Evolutionary conservation across 2,113 vertebrate genomes (phyloP).

Genomic region (Empidonax traillii): DNA sequence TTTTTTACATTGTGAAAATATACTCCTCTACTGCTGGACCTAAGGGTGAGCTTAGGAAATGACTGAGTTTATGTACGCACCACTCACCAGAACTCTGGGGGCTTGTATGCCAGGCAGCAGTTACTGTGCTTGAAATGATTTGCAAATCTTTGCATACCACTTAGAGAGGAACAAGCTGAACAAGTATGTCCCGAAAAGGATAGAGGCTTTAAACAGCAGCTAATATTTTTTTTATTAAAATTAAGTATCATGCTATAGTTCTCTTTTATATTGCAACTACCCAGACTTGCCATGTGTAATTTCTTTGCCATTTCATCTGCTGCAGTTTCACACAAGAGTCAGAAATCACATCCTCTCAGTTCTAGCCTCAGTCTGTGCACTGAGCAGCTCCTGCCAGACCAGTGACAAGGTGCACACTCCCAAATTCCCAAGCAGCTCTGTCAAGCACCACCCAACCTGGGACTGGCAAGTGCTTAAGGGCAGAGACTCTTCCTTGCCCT

Average conservation of each 20-base stretch:
- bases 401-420: too few species aligned
- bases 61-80: background rate
- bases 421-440: background rate
- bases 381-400: background rate
- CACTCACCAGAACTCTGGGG: background rate
- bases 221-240: background rate
- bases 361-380: background rate
- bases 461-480: background rate
- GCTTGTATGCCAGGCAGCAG: background rate
- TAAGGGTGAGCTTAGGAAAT: background rate
- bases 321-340: background rate
- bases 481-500: background rate
- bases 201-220: background rate
- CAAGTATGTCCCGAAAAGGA: background rate
- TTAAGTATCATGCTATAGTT: background rate
- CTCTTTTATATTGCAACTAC: background rate
- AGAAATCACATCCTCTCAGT: background rate
- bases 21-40: background rate
- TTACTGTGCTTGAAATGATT: background rate
- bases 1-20: background rate
- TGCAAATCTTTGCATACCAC: background rate
- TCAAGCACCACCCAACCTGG: background rate
- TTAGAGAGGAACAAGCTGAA: background rate
- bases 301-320: background rate
- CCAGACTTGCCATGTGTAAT: background rate